A percentile compares a stretch with the other conserved stretches of the same genome.
These are phyloP conservation scores for Pachyrhynchus sulphureomaculatus DNA, from an alignment of 1,140 invertebrate species.

Conservation along the genomic window DNA sequence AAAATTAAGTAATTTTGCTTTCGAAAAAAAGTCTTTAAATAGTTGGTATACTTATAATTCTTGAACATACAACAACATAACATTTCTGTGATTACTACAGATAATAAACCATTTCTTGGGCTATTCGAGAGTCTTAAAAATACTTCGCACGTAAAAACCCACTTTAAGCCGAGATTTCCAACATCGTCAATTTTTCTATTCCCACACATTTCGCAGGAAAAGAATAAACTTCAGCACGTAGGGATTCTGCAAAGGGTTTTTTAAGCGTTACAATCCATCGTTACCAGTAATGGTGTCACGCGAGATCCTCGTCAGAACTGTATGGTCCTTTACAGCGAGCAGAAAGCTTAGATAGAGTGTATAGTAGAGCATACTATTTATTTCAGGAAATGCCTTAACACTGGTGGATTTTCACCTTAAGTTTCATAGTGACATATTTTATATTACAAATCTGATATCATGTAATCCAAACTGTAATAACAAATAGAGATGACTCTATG, in stretches of 20 bases:
- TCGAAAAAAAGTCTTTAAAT: too few relatives aligned
- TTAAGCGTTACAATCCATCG: background rate
- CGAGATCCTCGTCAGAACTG: background rate
- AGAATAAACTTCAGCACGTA: background rate
- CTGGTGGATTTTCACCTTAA: too few relatives aligned
- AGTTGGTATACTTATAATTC: too few relatives aligned
- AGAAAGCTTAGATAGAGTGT: too few relatives aligned
- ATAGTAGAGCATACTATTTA: too few relatives aligned
- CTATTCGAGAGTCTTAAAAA: background rate
- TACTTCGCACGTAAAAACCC: background rate
- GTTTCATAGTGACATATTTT: too few relatives aligned
- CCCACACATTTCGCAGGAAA: background rate
- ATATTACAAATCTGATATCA: too few relatives aligned
- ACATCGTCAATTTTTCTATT: constrained; percentile 5
- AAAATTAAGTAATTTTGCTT: too few relatives aligned
- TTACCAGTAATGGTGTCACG: background rate
- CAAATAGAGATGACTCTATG: too few relatives aligned
- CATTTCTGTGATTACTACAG: background rate
- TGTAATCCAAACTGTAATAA: too few relatives aligned
- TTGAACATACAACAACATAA: too few relatives aligned
- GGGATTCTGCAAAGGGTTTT: background rate
- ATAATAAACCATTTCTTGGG: background rate
- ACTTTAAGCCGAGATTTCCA: constrained; percentile 2
- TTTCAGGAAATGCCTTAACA: too few relatives aligned
- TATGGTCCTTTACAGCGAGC: background rate